Evolutionary conservation across 2,888 invertebrate genomes (phyloP).

Genomic region (Campaea margaritaria): DNA sequence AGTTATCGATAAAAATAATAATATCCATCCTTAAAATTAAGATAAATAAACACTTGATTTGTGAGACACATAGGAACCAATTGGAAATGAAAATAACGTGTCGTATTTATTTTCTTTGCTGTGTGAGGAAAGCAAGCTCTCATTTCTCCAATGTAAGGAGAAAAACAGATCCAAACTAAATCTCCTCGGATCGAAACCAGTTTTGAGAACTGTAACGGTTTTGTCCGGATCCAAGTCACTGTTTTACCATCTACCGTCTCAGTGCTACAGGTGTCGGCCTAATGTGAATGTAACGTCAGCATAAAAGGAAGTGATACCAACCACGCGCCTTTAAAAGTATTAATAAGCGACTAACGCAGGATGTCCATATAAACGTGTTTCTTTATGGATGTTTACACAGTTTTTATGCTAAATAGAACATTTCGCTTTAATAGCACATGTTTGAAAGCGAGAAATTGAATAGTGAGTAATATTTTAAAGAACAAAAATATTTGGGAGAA

Average conservation of each 20-base stretch:
- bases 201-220: no score
- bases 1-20: no score
- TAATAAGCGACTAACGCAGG: constrained; percentile 61
- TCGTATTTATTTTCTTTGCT: no score
- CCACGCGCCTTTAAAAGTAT: constrained; percentile 66
- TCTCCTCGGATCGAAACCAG: no score
- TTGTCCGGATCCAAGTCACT: constrained; percentile 2
- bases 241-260: constrained; percentile 18
- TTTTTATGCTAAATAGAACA: constrained; percentile 18
- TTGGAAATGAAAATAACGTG: no score
- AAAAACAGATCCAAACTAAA: no score
- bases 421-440: constrained; percentile 15
- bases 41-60: no score
- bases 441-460: constrained; percentile 4
- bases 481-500: no score
- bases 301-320: constrained; percentile 70
- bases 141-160: no score
- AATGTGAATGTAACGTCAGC: constrained; percentile 27
- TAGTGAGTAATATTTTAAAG: neutral
- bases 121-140: no score
- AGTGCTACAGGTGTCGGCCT: constrained; percentile 46
- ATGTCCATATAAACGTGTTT: constrained; percentile 48
- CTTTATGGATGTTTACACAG: constrained; percentile 23
- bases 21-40: no score
- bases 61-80: no score